Conservation (phyloP, 2,888 invertebrate species). For the Agriopis marginaria region DNA sequence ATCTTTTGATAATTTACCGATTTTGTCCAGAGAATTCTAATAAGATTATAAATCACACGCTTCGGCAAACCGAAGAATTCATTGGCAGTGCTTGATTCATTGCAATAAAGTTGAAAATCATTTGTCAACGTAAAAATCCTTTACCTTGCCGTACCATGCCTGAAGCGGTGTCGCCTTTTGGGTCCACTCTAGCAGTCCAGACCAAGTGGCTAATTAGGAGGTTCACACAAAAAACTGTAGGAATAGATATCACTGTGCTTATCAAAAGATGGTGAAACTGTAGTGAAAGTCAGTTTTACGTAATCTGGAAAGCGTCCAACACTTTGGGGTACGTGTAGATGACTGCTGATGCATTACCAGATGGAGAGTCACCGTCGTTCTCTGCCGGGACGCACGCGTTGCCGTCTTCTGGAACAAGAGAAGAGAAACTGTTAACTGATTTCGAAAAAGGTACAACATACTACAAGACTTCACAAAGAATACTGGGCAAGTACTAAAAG, state of each 20-base stretch:
- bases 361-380: slow-evolving; percentile 63
- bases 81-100: no score
- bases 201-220: neutral
- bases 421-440: neutral
- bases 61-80: no score
- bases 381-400: slow-evolving; percentile 60
- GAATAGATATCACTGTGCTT: neutral
- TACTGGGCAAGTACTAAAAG: no score
- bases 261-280: slow-evolving; percentile 18
- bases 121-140: no score
- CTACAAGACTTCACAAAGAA: no score
- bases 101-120: no score
- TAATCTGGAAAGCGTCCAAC: slow-evolving; percentile 66
- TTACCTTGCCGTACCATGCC: no score
- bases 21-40: neutral
- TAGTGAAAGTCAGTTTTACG: slow-evolving; percentile 41
- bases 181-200: no score
- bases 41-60: no score
- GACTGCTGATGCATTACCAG: slow-evolving; percentile 61
- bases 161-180: no score
- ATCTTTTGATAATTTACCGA: slow-evolving; percentile 1
- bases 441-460: no score
- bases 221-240: neutral
- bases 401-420: slow-evolving; percentile 52
- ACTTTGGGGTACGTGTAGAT: slow-evolving; percentile 75